These are phyloP conservation scores for Ivindomyrus marchei DNA, from an alignment of 2,113 vertebrate genomes.

Conservation along the genomic window DNA sequence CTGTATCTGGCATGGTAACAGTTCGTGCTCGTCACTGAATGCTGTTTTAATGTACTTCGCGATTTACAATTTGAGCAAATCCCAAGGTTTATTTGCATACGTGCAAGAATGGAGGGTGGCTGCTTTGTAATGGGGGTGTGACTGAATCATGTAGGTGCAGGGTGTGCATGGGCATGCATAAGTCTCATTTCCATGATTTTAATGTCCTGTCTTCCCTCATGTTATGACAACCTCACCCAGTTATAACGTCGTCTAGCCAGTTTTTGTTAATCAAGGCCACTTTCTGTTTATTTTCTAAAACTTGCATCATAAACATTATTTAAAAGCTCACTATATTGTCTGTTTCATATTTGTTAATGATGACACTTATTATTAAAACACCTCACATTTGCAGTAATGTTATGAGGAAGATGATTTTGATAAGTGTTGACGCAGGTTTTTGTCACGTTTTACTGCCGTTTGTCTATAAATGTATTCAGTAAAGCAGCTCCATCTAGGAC, in stretches of 20 bases:
- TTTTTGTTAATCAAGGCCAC: not conserved
- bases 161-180: not conserved
- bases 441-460: not conserved
- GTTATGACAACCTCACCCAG: not conserved
- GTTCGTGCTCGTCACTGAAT: not conserved
- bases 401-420: not conserved
- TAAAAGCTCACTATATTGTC: not conserved
- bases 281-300: not conserved
- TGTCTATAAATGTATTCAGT: not conserved
- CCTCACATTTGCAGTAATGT: not conserved
- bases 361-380: not conserved
- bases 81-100: not conserved
- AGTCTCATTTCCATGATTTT: not conserved
- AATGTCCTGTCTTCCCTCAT: not conserved
- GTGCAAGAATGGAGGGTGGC: conserved; percentile 7
- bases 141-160: not conserved
- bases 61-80: not conserved
- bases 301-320: not conserved
- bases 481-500: not conserved
- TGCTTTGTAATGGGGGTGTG: not conserved
- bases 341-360: not conserved
- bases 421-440: not conserved
- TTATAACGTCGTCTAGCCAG: not conserved
- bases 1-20: not conserved
- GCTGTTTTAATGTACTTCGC: not conserved